phyloP scores from a whole-genome alignment of 2,113 vertebrate species.

The Lepus americanus region DNA sequence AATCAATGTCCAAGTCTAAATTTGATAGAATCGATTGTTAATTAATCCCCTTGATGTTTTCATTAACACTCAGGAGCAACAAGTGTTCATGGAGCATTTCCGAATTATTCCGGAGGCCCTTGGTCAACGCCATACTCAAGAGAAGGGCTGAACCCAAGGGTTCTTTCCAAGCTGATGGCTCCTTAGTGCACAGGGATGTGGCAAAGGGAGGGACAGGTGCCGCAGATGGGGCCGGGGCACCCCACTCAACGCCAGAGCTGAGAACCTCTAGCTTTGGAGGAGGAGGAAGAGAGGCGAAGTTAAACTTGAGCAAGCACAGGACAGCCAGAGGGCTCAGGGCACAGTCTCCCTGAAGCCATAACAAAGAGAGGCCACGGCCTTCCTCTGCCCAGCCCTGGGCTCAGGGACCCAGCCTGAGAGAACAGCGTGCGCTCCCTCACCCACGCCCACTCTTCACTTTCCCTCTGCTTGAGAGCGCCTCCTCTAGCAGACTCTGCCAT shows the following conservation, averaged over 20 bases:
- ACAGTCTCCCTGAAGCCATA: neutral
- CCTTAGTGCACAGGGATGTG: slow-evolving; percentile 49
- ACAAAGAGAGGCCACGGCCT: neutral
- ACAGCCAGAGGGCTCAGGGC: accelerated
- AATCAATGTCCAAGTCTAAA: slow-evolving; percentile 92
- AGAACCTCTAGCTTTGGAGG: neutral
- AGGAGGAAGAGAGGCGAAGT: neutral
- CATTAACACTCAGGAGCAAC: slow-evolving; percentile 92
- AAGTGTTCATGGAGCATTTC: slow-evolving; percentile 90
- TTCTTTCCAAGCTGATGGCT: slow-evolving; percentile 73
- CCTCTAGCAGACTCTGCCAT: neutral
- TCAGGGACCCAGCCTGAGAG: neutral
- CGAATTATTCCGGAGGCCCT: slow-evolving; percentile 92
- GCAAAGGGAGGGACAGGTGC: neutral
- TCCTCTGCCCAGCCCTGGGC: accelerated
- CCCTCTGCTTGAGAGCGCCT: neutral
- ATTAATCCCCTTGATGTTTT: slow-evolving; percentile 97
- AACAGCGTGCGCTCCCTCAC: accelerated
- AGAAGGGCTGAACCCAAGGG: slow-evolving; percentile 82
- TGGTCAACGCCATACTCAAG: slow-evolving; percentile 80
- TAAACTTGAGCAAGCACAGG: neutral
- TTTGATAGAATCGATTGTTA: slow-evolving; percentile 96
- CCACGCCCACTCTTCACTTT: neutral
- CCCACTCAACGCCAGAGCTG: neutral
- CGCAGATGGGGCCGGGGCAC: accelerated